Evolutionary conservation across 2,888 invertebrate species (phyloP).

Genomic region (Cataglyphis livida): DNA sequence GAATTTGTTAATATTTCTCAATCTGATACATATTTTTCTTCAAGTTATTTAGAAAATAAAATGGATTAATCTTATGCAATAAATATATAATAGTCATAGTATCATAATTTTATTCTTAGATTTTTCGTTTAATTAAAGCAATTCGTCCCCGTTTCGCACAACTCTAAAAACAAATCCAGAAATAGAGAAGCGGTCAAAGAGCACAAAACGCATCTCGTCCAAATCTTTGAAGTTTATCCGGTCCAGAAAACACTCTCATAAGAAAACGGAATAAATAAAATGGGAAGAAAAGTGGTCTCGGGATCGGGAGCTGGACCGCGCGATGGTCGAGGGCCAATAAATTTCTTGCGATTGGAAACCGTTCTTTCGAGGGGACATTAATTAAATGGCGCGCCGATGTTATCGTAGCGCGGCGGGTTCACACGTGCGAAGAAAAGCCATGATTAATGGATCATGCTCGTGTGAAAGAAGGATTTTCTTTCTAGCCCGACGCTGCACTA

Average conservation of each 20-base stretch:
- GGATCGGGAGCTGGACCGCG: slow-evolving; percentile 13
- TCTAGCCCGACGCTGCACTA: slow-evolving; percentile 37
- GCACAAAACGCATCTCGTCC: neutral
- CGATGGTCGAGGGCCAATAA: slow-evolving; percentile 62
- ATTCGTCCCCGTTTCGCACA: neutral
- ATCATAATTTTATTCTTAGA: neutral
- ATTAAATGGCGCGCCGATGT: slow-evolving; percentile 74
- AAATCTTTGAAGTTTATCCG: slow-evolving; percentile 19
- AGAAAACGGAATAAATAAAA: slow-evolving; percentile 44
- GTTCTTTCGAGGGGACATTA: slow-evolving; percentile 72
- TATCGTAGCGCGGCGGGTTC: slow-evolving; percentile 68
- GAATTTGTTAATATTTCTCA: neutral
- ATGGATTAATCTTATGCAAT: neutral
- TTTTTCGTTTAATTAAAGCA: neutral
- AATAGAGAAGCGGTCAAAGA: neutral
- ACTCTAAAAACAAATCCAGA: slow-evolving; percentile 4
- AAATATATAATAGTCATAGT: neutral
- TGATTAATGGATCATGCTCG: slow-evolving; percentile 71
- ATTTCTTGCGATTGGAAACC: slow-evolving; percentile 67
- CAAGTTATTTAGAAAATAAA: neutral
- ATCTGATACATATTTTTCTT: neutral
- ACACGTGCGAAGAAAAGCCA: slow-evolving; percentile 68
- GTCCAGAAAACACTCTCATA: neutral
- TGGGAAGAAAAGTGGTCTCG: slow-evolving; percentile 20
- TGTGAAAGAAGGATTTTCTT: slow-evolving; percentile 66